Evolutionary conservation across 1,140 invertebrate species (phyloP).

Genomic region (Pogonomyrmex californicus): DNA sequence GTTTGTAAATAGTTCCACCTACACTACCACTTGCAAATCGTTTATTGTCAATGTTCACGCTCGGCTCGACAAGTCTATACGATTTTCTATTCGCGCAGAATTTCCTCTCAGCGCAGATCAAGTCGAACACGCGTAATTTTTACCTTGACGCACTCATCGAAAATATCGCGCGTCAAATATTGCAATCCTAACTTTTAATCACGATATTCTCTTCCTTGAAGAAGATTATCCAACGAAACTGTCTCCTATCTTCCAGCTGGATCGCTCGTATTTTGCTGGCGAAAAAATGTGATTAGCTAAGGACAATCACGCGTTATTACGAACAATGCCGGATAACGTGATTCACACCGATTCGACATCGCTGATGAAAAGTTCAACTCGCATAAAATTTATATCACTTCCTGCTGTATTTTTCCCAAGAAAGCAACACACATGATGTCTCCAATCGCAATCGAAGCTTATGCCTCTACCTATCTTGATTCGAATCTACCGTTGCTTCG

Average conservation of each 20-base stretch:
- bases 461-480: neutral
- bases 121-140: neutral
- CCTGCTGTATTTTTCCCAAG: neutral
- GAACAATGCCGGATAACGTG: neutral
- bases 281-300: neutral
- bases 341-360: neutral
- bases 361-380: neutral
- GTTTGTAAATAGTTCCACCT: conserved; percentile 69
- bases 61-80: neutral
- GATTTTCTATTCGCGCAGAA: conserved; percentile 2
- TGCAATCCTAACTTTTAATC: neutral
- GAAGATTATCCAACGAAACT: neutral
- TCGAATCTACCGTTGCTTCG: neutral
- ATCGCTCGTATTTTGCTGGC: neutral
- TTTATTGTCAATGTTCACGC: conserved; percentile 35
- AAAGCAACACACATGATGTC: neutral
- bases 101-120: neutral
- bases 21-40: neutral
- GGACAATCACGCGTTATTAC: neutral
- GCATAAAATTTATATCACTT: neutral
- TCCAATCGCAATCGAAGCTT: neutral
- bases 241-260: neutral
- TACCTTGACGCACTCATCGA: neutral
- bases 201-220: neutral
- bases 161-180: neutral